A percentile compares a stretch with the other conserved stretches of the same genome.
Conservation (phyloP, 2,113 vertebrate species). For the Bothrops jararaca region DNA sequence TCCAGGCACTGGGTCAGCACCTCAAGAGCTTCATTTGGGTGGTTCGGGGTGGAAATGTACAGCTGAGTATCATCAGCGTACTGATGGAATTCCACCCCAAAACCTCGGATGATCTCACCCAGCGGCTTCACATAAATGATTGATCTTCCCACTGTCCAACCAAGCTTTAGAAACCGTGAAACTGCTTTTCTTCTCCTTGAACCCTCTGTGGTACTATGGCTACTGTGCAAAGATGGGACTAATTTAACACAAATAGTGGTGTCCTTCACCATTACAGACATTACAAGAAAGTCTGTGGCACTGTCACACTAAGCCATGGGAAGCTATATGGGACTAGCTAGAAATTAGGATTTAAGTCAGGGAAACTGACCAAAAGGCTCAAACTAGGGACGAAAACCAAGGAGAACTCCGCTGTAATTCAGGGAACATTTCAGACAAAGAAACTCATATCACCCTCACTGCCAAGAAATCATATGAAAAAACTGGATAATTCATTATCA, state of each 20-base stretch:
- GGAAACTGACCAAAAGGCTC: not conserved
- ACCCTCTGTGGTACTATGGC: not conserved
- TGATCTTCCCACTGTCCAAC: not conserved
- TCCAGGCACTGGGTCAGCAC: too few species aligned
- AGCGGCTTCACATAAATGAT: too few species aligned
- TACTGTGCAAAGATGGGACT: not conserved
- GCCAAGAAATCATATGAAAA: not conserved
- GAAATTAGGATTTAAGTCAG: not conserved
- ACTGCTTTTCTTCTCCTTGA: not conserved
- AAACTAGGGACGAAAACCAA: not conserved
- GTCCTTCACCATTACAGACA: not conserved
- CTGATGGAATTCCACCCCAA: too few species aligned
- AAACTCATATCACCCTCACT: not conserved
- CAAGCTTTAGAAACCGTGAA: not conserved
- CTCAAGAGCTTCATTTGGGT: too few species aligned
- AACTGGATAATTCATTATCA: not conserved
- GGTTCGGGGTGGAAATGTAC: too few species aligned
- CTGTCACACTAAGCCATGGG: not conserved
- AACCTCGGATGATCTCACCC: too few species aligned
- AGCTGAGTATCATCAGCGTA: too few species aligned
- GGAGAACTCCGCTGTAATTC: not conserved
- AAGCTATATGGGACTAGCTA: too few species aligned
- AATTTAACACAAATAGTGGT: not conserved
- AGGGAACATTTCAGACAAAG: not conserved
- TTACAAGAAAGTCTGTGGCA: not conserved